Conservation (phyloP, 2,797 vertebrate genomes). For the Lindbergichthys nudifrons region DNA sequence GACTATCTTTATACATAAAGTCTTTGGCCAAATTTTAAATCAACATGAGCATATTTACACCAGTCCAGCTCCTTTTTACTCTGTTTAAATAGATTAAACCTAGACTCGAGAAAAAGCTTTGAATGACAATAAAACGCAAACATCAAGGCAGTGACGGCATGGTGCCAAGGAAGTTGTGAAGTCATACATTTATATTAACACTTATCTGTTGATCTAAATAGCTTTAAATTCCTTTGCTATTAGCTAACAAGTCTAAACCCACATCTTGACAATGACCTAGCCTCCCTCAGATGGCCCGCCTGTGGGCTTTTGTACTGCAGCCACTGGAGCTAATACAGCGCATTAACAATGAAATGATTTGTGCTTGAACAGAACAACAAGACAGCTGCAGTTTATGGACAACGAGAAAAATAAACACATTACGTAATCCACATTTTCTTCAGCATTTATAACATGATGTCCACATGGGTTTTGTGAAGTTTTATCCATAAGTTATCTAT, state of each 20-base stretch:
- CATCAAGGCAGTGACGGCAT: constrained; percentile 15
- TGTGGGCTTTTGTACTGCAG: constrained; percentile 55
- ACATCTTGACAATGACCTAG: constrained; percentile 66
- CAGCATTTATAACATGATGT: constrained; percentile 46
- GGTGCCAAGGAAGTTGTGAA: constrained; percentile 48
- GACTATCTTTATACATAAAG: not conserved
- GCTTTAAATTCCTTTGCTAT: constrained; percentile 70
- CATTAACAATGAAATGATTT: constrained; percentile 57
- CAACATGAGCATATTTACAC: constrained; percentile 14
- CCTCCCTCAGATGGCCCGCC: constrained; percentile 49
- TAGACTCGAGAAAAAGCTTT: constrained; percentile 7
- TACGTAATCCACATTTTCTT: constrained; percentile 52
- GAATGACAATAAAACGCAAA: constrained; percentile 43
- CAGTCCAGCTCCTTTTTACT: constrained; percentile 1
- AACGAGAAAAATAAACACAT: constrained; percentile 61
- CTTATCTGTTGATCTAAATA: constrained; percentile 74
- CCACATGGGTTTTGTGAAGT: constrained; percentile 38
- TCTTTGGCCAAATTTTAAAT: constrained; percentile 19
- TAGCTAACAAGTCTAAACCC: constrained; percentile 64
- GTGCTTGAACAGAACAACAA: constrained; percentile 44
- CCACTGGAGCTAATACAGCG: constrained; percentile 31
- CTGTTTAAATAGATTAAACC: constrained; percentile 8
- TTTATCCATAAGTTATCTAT: constrained; percentile 35
- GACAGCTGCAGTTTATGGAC: constrained; percentile 64
- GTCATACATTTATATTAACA: constrained; percentile 65